Evolutionary conservation across 1,140 invertebrate species (phyloP).

Genomic region (Orius insidiosus): DNA sequence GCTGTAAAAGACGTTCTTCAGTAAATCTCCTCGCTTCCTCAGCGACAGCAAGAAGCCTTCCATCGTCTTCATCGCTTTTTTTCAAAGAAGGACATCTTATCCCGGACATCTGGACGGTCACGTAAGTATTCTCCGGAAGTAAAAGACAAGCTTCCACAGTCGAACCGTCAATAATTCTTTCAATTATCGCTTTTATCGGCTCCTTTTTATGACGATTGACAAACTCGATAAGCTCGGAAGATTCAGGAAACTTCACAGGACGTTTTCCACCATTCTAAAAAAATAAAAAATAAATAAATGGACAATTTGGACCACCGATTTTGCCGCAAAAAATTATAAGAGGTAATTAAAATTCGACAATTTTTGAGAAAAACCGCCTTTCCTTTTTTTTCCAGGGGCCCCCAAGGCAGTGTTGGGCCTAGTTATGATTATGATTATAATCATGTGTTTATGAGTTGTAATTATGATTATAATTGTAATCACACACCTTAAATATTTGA

Average conservation of each 20-base stretch:
- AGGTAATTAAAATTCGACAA: too few species aligned
- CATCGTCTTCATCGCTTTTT: conserved; percentile 42
- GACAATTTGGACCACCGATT: too few species aligned
- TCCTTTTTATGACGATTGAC: conserved; percentile 33
- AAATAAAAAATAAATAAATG: too few species aligned
- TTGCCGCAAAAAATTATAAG: too few species aligned
- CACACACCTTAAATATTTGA: too few species aligned
- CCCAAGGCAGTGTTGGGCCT: too few species aligned
- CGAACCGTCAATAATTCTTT: conserved; percentile 91
- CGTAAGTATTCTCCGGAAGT: conserved; percentile 45
- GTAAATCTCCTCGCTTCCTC: conserved; percentile 81
- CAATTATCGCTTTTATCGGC: conserved; percentile 73
- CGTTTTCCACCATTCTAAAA: neutral
- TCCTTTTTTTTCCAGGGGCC: too few species aligned
- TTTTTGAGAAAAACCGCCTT: too few species aligned
- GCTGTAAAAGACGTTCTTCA: conserved; percentile 76
- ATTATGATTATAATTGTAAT: too few species aligned
- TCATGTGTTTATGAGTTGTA: too few species aligned
- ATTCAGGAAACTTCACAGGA: neutral
- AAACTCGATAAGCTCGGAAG: conserved; percentile 4
- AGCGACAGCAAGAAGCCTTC: conserved; percentile 43
- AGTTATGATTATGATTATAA: too few species aligned
- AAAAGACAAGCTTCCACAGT: conserved; percentile 72
- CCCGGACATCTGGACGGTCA: conserved; percentile 87
- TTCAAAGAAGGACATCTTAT: conserved; percentile 34